These are phyloP conservation scores for Apodemia duryi DNA, from an alignment of 2,888 invertebrate genomes.

Conservation along the genomic window DNA sequence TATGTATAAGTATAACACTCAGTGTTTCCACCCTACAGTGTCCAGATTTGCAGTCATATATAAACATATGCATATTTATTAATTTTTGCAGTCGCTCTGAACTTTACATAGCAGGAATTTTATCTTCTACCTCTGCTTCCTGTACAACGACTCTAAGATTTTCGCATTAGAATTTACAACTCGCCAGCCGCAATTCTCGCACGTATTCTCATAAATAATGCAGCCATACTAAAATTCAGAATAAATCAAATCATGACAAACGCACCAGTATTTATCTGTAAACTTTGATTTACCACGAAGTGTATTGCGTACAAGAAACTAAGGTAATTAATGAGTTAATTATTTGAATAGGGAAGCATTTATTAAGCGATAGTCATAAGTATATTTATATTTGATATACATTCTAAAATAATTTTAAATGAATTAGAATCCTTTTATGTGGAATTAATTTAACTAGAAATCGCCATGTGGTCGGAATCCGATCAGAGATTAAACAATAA, in stretches of 20 bases:
- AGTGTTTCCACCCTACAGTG: too few relatives aligned
- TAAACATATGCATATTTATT: background rate
- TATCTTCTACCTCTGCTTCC: constrained; percentile 21
- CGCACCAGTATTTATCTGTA: background rate
- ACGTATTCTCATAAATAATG: constrained; percentile 13
- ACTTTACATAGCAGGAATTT: constrained; percentile 4
- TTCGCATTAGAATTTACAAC: constrained; percentile 15
- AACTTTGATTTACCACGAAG: background rate
- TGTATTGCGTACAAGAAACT: background rate
- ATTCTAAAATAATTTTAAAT: too few relatives aligned
- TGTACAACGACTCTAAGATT: constrained; percentile 7
- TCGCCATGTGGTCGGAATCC: too few relatives aligned
- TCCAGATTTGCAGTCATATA: background rate
- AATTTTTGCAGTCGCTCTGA: background rate
- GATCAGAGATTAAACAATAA: too few relatives aligned
- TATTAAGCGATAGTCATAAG: too few relatives aligned
- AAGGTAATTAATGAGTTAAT: background rate
- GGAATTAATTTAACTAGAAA: too few relatives aligned
- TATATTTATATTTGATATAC: too few relatives aligned
- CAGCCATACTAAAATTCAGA: constrained; percentile 6
- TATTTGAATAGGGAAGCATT: background rate
- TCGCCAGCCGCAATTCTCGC: constrained; percentile 3
- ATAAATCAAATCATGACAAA: constrained; percentile 9
- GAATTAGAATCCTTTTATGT: too few relatives aligned
- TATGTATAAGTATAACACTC: too few relatives aligned